These are phyloP conservation scores for Suricata suricatta DNA, from an alignment of 2,113 vertebrate genomes.

Conservation along the genomic window DNA sequence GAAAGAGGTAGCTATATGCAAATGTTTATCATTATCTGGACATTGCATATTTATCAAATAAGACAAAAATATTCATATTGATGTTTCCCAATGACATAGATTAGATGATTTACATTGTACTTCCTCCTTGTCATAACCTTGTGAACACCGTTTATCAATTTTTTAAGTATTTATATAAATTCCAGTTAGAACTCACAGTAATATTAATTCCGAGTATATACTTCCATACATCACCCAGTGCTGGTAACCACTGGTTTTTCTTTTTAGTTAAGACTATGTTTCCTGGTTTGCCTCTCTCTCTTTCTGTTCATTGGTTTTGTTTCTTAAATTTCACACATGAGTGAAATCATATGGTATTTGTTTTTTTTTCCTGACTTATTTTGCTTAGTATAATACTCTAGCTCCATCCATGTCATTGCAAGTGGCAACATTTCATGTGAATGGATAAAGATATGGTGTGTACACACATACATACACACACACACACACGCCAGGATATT, in stretches of 20 bases:
- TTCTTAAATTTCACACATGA: no score
- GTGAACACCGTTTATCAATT: not conserved
- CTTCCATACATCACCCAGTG: not conserved
- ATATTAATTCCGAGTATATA: not conserved
- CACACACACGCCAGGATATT: not conserved
- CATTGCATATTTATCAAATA: not conserved
- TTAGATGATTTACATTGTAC: not conserved
- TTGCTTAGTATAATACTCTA: no score
- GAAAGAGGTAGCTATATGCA: not conserved
- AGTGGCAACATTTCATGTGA: no score
- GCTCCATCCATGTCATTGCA: no score
- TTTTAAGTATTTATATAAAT: not conserved
- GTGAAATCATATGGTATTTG: no score
- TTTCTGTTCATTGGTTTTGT: no score
- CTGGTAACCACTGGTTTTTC: not conserved
- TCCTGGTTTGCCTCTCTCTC: no score
- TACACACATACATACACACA: not conserved
- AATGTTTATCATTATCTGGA: not conserved
- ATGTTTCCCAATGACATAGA: not conserved
- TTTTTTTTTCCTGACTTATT: no score
- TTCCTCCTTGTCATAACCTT: not conserved
- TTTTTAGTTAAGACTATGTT: no score
- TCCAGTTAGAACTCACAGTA: not conserved
- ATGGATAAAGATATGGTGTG: no score
- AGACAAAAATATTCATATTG: not conserved